Evolutionary conservation across 2,113 vertebrate genomes (phyloP).

Genomic region (Entelurus aequoreus): DNA sequence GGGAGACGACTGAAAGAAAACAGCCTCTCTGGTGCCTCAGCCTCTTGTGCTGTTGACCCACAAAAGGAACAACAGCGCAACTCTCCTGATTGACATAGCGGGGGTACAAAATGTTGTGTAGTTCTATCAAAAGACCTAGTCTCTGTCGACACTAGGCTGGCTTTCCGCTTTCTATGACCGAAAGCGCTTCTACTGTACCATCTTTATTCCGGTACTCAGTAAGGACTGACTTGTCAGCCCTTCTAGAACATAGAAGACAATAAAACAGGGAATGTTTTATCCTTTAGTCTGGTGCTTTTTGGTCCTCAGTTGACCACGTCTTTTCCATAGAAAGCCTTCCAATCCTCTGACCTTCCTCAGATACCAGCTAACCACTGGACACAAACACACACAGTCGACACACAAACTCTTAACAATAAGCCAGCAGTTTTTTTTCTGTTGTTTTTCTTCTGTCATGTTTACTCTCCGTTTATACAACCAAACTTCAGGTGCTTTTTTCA

Average conservation of each 20-base stretch:
- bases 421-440: conserved; percentile 50
- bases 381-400: not conserved
- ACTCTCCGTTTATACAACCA: conserved; percentile 60
- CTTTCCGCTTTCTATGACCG: conserved; percentile 51
- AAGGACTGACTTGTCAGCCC: conserved; percentile 2
- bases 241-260: conserved; percentile 2
- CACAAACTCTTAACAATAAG: conserved; percentile 42
- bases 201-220: not conserved
- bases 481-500: conserved; percentile 70
- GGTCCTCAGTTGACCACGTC: conserved; percentile 39
- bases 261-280: conserved; percentile 4
- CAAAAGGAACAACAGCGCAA: conserved; percentile 5
- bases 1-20: not conserved
- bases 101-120: conserved; percentile 31
- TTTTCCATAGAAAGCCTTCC: conserved; percentile 57
- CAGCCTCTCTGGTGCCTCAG: conserved; percentile 7
- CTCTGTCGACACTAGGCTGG: conserved; percentile 36
- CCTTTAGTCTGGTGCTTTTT: conserved; percentile 63
- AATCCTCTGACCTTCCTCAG: conserved; percentile 57
- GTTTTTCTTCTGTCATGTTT: conserved; percentile 45
- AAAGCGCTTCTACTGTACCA: conserved; percentile 35
- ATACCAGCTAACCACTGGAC: conserved; percentile 57
- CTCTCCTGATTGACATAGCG: conserved; percentile 11
- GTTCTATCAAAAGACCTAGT: conserved; percentile 14
- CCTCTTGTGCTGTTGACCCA: not conserved